Base-by-base conservation (phyloP, 2,888 invertebrate species). In the Lasioglossum oenotherae region DNA sequence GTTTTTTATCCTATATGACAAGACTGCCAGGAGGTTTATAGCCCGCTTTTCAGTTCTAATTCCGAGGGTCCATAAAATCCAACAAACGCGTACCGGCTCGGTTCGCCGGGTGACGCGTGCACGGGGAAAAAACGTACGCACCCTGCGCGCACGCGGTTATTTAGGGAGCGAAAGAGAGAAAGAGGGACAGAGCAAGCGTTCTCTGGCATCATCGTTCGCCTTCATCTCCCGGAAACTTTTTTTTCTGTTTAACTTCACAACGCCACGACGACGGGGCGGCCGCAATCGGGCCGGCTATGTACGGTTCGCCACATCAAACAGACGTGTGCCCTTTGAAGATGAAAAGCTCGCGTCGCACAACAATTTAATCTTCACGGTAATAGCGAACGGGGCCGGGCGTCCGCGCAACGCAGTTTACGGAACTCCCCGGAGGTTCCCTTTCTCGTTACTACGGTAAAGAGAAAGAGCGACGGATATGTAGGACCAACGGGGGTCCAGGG, bases 311-410 rank as follows among this genome's bases (percentile, higher is more conserved):
- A 92, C 93, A 92, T 92, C 93, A 93, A 93, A 93, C 92, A 85
- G 86, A 87, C 88, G 87, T 85, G 89, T 90, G 87, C 88, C 84
- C 93, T 93, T 93, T 93, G 93, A 92, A 89, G 92, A 91, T 92
- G 92, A 84, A 92, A 93, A 93, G 92, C 92, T 91, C 87, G 88
- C 89, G 89, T 91, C 89, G 90, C 88, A 84, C 91, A 92, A 92
- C 91, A 93, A 94, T 94, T 94, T 92, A 93, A 93, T 92, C 90
- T 92, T 90, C 85, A 86, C 86, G 86, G 90, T 90, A 92, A 93
- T 93, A 91, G 92, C 84, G 81, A 74, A 67, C 84, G 72, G 69
- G 75, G 75, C 79, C 80, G 78, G 35, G 57, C 31, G 31, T 78
- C n/a, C 74, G 77, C 79, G 91, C 84, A 82, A 76, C 85, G 84